Percentiles rank a stretch among this genome's conserved stretches.
Evolutionary conservation across 2,888 invertebrate genomes (phyloP).

Genomic region (Idaea straminata): DNA sequence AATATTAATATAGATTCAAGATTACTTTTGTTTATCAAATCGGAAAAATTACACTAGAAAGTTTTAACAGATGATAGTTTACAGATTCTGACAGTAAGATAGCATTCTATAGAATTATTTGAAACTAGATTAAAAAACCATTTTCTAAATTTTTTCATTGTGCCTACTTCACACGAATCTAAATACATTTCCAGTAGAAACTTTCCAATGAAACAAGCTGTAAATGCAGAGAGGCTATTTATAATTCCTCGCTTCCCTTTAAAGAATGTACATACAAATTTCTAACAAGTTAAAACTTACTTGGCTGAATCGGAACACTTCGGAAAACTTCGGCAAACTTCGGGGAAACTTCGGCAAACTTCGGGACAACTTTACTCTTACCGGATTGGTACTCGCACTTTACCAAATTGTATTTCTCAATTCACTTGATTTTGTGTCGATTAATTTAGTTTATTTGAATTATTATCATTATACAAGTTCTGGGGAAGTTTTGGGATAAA

Average conservation of each 20-base stretch:
- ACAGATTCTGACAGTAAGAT: no score
- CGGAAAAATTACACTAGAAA: no score
- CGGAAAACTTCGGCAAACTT: constrained; percentile 13
- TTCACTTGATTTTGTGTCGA: constrained; percentile 6
- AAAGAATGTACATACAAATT: constrained; percentile 11
- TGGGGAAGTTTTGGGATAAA: neutral
- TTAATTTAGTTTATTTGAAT: neutral
- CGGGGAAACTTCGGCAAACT: constrained; percentile 8
- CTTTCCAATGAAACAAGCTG: constrained; percentile 4
- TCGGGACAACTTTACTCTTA: constrained; percentile 15
- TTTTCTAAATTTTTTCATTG: neutral
- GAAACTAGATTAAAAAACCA: neutral
- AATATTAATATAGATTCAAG: no score
- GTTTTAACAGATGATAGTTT: no score
- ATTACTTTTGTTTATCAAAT: no score
- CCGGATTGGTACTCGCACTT: constrained; percentile 7
- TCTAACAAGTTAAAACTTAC: constrained; percentile 10
- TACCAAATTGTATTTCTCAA: constrained; percentile 9
- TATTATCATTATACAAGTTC: neutral
- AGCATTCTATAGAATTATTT: no score
- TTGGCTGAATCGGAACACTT: constrained; percentile 15
- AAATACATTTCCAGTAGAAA: constrained; percentile 2
- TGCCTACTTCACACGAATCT: neutral
- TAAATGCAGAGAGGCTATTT: constrained; percentile 13
- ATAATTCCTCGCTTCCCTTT: constrained; percentile 9